A percentile compares a stretch with the other conserved stretches of the same genome.
Evolutionary conservation across 2,797 vertebrate species (phyloP).

Genomic region (Miichthys miiuy): DNA sequence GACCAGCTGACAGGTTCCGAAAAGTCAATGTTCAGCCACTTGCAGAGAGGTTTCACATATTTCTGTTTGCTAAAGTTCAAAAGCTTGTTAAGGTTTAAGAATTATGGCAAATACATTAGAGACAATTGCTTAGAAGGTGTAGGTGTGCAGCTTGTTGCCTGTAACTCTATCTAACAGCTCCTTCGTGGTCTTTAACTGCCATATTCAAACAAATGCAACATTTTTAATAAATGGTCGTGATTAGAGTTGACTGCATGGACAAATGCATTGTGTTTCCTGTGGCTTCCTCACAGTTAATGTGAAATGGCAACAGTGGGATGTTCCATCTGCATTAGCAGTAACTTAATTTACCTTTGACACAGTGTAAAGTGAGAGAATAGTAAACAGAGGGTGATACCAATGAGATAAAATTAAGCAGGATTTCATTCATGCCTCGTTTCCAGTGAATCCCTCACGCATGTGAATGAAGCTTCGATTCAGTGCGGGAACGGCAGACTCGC

Average conservation of each 20-base stretch:
- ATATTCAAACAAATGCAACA: background rate
- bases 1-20: background rate
- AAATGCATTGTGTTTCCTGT: background rate
- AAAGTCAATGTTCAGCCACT: background rate
- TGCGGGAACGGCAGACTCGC: background rate
- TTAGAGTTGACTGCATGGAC: background rate
- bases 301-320: background rate
- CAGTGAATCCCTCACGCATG: background rate
- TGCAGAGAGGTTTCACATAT: background rate
- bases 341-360: background rate
- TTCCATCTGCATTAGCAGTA: background rate
- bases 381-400: background rate
- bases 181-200: background rate
- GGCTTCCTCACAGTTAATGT: background rate
- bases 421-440: background rate
- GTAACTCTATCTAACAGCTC: background rate
- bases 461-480: background rate
- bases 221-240: background rate
- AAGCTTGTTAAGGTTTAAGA: background rate
- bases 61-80: background rate
- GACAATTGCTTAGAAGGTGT: background rate
- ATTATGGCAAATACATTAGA: background rate
- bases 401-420: background rate
- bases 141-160: background rate
- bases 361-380: background rate